Base-by-base conservation (phyloP, 1,140 invertebrate species). In the Sesamia nonagrioides region DNA sequence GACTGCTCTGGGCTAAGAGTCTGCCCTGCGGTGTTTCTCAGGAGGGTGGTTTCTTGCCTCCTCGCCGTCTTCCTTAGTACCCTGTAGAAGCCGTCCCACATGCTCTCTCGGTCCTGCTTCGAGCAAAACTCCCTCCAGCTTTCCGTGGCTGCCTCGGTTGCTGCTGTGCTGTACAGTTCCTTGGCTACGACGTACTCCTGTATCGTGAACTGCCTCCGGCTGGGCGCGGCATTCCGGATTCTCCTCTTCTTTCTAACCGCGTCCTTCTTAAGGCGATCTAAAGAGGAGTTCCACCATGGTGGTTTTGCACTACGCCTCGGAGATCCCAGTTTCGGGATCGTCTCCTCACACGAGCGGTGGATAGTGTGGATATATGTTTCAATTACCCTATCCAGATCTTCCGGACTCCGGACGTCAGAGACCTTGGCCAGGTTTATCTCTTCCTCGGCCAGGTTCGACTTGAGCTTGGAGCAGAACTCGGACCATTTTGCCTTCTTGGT, bases 91-190 rank as follows among this genome's bases (percentile, higher is more conserved):
- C 37, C 37, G 6, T 40, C 37, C 5, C 37, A 40, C 37, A 40
- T 40, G 0, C 6, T 40, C 78, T 66, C 4, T 27, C 68, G 61
- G 0, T 87, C 79, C 72, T 85, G 84, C 6, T 48, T 79, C 4
- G 71, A 18, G 48, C 84, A 87, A 33, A 87, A 87, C 11, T 86
- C 80, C 50, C 81, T 87, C 84, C 82, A 87, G 35, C 82, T 86
- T 9, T 72, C 13, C 0, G 71, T 83, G 50, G 77, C 66, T 0
- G 80, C 78, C 2, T 80, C 54, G 18, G 9, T 17, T 1, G 60
- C 60, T 61, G 27, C 74, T 27, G 0, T 1, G 8, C 48, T 87
- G 85, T 0, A 4, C 9, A 9, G 69, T 18, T 42, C n/a, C n/a
- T 71, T 84, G 0, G 79, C 61, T 33, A 78, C 9, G 7, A 56